Conservation (phyloP, 2,113 vertebrate species). For the Leuciscus idus region DNA sequence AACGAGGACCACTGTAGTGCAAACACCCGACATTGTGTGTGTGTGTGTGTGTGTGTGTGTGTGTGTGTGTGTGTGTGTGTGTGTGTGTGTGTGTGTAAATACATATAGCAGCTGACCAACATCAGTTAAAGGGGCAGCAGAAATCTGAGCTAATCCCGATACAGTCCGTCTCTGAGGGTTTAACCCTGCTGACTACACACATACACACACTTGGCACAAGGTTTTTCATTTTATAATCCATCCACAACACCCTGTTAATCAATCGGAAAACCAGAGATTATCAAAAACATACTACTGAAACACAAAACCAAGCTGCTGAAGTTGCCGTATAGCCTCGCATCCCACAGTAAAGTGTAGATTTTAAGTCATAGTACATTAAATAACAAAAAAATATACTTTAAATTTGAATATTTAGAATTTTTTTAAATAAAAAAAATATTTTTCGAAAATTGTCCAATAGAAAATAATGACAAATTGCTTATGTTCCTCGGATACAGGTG, state of each 20-base stretch:
- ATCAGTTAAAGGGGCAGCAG: conserved; percentile 43
- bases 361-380: background rate
- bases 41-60: conserved; percentile 35
- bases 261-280: background rate
- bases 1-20: background rate
- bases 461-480: background rate
- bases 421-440: no score
- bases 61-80: conserved; percentile 40
- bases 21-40: conserved; percentile 30
- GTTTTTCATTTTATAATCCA: conserved; percentile 22
- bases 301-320: background rate
- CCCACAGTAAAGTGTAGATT: background rate
- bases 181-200: conserved; percentile 38
- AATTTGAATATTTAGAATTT: background rate
- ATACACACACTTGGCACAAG: background rate
- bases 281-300: background rate
- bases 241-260: conserved; percentile 1
- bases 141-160: conserved; percentile 56
- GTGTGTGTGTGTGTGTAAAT: conserved; percentile 44
- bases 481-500: background rate
- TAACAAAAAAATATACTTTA: background rate
- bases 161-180: conserved; percentile 53
- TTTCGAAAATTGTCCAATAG: background rate
- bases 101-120: conserved; percentile 51
- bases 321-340: no score